A percentile compares a stretch with the other conserved stretches of the same genome.
Evolutionary conservation across 2,888 invertebrate species (phyloP).

Genomic region (Noctua fimbriata): DNA sequence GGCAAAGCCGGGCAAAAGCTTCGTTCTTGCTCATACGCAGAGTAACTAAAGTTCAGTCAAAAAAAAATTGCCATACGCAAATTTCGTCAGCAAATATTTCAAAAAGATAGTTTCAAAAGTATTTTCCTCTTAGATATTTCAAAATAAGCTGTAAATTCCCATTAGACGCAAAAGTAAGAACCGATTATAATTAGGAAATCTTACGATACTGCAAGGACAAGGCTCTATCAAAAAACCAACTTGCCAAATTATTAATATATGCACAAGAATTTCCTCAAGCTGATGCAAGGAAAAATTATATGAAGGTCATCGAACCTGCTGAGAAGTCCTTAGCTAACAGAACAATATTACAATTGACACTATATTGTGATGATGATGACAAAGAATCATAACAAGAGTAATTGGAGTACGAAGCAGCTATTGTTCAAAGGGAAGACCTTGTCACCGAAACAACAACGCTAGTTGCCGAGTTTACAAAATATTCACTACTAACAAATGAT

Average conservation of each 20-base stretch:
- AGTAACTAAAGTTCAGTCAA: not conserved
- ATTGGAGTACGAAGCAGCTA: slow-evolving; percentile 31
- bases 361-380: slow-evolving; percentile 4
- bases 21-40: not conserved
- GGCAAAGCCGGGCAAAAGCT: not conserved
- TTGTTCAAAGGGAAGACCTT: slow-evolving; percentile 44
- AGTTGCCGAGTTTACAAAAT: slow-evolving; percentile 59
- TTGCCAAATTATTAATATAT: not conserved
- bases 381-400: slow-evolving; percentile 13
- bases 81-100: not conserved
- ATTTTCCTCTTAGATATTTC: not conserved
- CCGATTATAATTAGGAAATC: not conserved
- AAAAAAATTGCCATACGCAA: not conserved
- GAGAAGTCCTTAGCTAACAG: not conserved
- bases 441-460: slow-evolving; percentile 31
- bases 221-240: not conserved
- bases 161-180: not conserved
- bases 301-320: not conserved
- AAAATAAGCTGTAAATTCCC: not conserved
- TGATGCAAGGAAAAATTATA: not conserved
- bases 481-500: slow-evolving; percentile 71
- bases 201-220: not conserved
- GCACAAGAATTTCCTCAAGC: not conserved
- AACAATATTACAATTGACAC: not conserved
- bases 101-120: not conserved